Base-by-base conservation (phyloP, 2,113 vertebrate genomes). In the Podiceps cristatus region DNA sequence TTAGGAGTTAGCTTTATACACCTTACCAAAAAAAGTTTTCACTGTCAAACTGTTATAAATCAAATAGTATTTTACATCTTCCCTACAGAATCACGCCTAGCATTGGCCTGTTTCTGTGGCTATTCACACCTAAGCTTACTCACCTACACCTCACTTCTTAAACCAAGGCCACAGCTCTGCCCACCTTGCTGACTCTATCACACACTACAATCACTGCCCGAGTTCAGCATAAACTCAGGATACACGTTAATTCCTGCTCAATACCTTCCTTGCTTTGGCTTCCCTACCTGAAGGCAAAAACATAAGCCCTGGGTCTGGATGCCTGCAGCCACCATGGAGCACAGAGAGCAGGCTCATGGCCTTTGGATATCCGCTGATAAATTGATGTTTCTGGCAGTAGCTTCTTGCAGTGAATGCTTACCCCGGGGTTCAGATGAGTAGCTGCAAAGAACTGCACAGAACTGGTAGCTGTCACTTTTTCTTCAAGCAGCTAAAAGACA, bases 121-220 rank as follows among this genome's bases (percentile, higher is more conserved):
- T 84, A 0, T 47, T 89, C 33, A 24, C 4, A 3, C 28, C 35
- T 83, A 55, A 33, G 35, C 14, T 60, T 44, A 60, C 18, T 78
- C 22, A 64, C 8, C 14, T 62, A 17, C 33, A 53, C 18, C 13
- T 7, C 27, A 5, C 29, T 73, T 47, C 42, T 53, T 76, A 52
- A 79, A 47, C 8, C 2, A 17, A 75, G 19, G 40, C 40, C 2
- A 0, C 59, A 79, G 40, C 44, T 83, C 33, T 83, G 44, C 27
- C 27, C 42, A 3, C 42, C 14, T 64, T 60, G 5, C 58, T 90
- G 37, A 16, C n/a, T 40, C 24, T 42, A 0, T 64, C 23, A 33
- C 52, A 15, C 7, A 1, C 68, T 62, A 13, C 1, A 0, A 10
- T 53, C 23, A 15, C 12, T 71, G 13, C 17, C 3, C 1, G 18